Percentiles rank a stretch among this genome's conserved stretches.
Conservation (phyloP, 2,888 invertebrate species). For the Ophion slaviceki region DNA sequence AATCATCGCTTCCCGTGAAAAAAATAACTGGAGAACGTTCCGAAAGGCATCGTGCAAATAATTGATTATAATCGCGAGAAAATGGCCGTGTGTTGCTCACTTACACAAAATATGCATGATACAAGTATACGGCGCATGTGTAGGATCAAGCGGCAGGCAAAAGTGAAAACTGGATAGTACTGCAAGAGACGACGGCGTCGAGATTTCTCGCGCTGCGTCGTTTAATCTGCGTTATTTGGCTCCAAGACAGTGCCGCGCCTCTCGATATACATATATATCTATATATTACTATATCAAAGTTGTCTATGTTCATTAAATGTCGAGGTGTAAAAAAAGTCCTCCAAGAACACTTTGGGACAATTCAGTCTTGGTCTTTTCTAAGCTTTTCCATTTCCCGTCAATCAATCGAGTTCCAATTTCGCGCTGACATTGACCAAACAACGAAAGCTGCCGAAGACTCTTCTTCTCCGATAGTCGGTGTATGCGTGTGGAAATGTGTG, state of each 20-base stretch:
- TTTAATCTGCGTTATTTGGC: background rate
- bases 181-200: background rate
- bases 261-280: slow-evolving; percentile 15
- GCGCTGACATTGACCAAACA: slow-evolving; percentile 60
- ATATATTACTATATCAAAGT: slow-evolving; percentile 60
- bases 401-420: slow-evolving; percentile 18
- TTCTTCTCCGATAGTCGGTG: slow-evolving; percentile 51
- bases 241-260: background rate
- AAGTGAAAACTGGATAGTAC: background rate
- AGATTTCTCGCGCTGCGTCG: background rate
- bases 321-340: slow-evolving; percentile 14
- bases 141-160: background rate
- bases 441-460: slow-evolving; percentile 61
- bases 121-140: background rate
- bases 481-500: slow-evolving; percentile 35
- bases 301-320: slow-evolving; percentile 62
- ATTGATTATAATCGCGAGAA: background rate
- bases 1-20: background rate
- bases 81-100: background rate
- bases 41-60: background rate
- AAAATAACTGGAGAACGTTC: background rate
- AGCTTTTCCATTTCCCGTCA: slow-evolving; percentile 1
- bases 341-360: slow-evolving; percentile 32
- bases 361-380: slow-evolving; percentile 37
- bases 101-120: background rate